Conservation (phyloP, 2,888 invertebrate genomes). For the Candidula unifasciata region DNA sequence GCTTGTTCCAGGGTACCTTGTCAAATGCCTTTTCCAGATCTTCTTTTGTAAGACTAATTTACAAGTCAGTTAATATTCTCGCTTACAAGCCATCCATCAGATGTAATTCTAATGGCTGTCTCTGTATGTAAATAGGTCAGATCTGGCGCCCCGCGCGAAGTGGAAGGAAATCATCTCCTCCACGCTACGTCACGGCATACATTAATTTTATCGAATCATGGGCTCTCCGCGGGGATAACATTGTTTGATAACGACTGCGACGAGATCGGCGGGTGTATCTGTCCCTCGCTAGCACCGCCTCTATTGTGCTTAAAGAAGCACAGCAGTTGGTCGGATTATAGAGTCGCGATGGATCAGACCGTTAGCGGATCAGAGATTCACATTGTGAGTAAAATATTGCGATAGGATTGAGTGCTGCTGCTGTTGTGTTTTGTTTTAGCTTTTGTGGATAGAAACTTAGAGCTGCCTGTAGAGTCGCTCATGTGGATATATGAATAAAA, state of each 20-base stretch:
- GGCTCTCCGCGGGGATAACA: conserved; percentile 60
- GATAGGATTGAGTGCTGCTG: neutral
- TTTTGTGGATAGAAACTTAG: neutral
- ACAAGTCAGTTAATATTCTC: no score
- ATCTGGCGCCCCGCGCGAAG: conserved; percentile 30
- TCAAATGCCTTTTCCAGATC: no score
- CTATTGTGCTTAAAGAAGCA: conserved; percentile 50
- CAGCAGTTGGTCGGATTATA: conserved; percentile 54
- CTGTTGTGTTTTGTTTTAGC: neutral
- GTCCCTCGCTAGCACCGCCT: conserved; percentile 51
- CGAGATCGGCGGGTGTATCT: conserved; percentile 58
- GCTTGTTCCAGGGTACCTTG: no score
- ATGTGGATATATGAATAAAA: conserved; percentile 1
- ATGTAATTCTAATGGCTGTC: neutral
- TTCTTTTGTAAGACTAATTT: no score
- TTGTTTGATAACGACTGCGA: conserved; percentile 65
- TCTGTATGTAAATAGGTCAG: conserved; percentile 22
- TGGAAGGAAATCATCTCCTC: conserved; percentile 17
- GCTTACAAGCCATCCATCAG: neutral
- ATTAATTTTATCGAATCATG: conserved; percentile 70
- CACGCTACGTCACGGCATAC: conserved; percentile 57
- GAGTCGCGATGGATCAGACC: conserved; percentile 46
- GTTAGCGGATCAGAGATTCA: conserved; percentile 46
- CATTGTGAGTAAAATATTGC: conserved; percentile 43
- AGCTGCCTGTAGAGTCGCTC: neutral